A percentile compares a stretch with the other conserved stretches of the same genome.
phyloP scores from a whole-genome alignment of 2,113 vertebrate species.

The Emydura subglobosa region DNA sequence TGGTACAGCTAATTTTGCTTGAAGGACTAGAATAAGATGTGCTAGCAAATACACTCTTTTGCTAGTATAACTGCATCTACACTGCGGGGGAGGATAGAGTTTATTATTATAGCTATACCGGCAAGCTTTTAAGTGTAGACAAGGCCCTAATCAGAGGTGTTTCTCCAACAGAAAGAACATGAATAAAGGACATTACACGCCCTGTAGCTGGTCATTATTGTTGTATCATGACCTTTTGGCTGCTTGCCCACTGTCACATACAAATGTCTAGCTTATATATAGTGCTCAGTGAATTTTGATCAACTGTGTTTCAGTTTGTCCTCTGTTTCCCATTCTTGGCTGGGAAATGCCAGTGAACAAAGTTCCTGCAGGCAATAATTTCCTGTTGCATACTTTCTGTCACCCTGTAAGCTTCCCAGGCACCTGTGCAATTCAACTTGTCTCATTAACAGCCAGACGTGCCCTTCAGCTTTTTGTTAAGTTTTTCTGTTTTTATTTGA shows the following conservation, averaged over 20 bases:
- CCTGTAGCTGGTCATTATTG: constrained; percentile 24
- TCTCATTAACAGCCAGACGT: constrained; percentile 41
- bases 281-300: constrained; percentile 24
- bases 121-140: background rate
- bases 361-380: constrained; percentile 60
- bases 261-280: constrained; percentile 6
- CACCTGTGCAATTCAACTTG: constrained; percentile 49
- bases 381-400: constrained; percentile 70
- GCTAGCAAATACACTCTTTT: background rate
- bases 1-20: background rate
- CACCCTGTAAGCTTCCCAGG: constrained; percentile 52
- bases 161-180: background rate
- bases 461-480: constrained; percentile 50
- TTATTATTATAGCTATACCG: too few relatives aligned
- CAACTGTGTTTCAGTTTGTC: constrained; percentile 60
- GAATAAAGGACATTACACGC: background rate
- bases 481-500: constrained; percentile 30
- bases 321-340: constrained; percentile 2
- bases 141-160: background rate
- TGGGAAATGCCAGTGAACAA: constrained; percentile 54
- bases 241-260: constrained; percentile 8
- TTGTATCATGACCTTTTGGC: constrained; percentile 9
- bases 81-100: too few relatives aligned
- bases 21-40: too few relatives aligned
- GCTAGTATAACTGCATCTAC: background rate